Evolutionary conservation across 2,797 vertebrate species (phyloP), one percentile per base, ranked within the genome.

Genomic region (Nannoperca australis): DNA sequence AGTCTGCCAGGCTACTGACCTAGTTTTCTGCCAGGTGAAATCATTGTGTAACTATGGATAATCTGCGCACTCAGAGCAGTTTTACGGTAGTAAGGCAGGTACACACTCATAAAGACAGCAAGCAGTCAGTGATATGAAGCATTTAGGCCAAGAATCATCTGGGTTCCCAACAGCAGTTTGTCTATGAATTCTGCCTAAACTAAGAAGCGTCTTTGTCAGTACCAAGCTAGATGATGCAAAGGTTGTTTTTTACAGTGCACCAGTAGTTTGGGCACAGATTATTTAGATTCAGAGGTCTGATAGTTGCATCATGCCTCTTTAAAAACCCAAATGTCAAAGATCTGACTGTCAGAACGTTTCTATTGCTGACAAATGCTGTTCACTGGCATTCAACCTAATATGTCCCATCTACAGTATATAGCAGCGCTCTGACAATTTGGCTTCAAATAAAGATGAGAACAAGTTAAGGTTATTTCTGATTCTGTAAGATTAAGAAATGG

Each of bases 31-130:
- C 45, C 58, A 71, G 40, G 30, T 59, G 17, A 84, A 79, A 77
- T 74, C 61, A 73, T 54, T 51, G 53, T 74, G 70, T 82, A 56
- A 76, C 40, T 60, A 32, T 73, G 55, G 38, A 73, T 66, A 45
- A 72, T 30, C 54, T 59, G 47, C 40, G 63, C 0, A 2, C 73
- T 76, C 70, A 74, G 53, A 73, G 62, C 63, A 70, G 61, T 50
- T 60, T 70, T 18, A 49, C 30, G 55, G 51, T 65, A 42, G 51
- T 71, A 66, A 54, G 40, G 58, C 62, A 67, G 59, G 34, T 66
- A 44, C 9, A 56, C 47, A 73, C 61, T 71, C 18, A 12, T 42
- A 49, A 53, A 74, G 45, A 54, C n/a, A 56, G 60, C 62, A 10
- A 68, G 40, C 36, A 67, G 47, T 38, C 63, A 32, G 54, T 20